Conservation (phyloP, 2,113 vertebrate genomes). For the Ailuropoda melanoleuca region DNA sequence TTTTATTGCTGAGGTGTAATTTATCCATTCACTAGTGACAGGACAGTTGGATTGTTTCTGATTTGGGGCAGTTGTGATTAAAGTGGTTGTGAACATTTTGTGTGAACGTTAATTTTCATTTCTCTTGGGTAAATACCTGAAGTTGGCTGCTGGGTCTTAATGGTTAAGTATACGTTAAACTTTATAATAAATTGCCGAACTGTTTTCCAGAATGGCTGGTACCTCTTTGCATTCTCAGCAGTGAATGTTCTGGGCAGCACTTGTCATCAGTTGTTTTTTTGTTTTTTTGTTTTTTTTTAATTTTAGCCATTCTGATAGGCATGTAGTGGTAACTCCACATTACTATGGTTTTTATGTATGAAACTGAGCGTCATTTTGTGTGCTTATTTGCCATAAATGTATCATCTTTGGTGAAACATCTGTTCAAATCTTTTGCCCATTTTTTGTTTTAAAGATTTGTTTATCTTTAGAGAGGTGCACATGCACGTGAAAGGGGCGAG, state of each 20-base stretch:
- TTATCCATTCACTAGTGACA: background rate
- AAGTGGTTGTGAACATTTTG: background rate
- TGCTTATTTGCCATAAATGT: background rate
- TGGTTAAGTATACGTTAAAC: background rate
- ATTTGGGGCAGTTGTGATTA: background rate
- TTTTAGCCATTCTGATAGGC: background rate
- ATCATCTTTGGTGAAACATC: background rate
- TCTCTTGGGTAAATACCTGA: background rate
- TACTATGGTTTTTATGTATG: background rate
- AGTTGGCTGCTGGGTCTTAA: background rate
- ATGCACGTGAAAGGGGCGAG: background rate
- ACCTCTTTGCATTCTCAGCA: background rate
- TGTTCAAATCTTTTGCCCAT: background rate
- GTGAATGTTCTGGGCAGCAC: background rate
- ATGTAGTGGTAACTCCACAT: background rate
- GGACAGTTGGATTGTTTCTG: background rate
- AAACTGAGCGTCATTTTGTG: background rate
- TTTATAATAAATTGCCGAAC: background rate
- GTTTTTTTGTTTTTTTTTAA: background rate
- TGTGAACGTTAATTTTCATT: constrained; percentile 24
- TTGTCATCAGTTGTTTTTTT: background rate
- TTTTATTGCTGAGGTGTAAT: background rate
- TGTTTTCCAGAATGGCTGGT: background rate
- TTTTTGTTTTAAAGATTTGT: background rate
- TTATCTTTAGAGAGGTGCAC: background rate